phyloP scores from a whole-genome alignment of 2,888 invertebrate genomes.

The Villa cingulata region DNA sequence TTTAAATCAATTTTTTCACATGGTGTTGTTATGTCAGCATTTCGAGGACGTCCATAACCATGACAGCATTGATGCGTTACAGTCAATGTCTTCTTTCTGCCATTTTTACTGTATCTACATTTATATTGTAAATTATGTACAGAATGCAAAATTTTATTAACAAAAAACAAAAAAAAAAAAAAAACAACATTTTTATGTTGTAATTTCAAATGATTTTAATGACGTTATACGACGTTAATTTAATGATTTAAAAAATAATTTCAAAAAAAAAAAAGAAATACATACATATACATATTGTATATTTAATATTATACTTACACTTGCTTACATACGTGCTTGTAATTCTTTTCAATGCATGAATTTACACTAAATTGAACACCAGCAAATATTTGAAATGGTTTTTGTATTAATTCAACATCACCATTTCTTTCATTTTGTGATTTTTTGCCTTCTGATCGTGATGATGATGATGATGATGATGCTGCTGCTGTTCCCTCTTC shows the following conservation, averaged over 20 bases:
- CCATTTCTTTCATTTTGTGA: no score
- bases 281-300: no score
- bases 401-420: conserved; percentile 5
- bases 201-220: no score
- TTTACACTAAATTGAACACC: conserved; percentile 33
- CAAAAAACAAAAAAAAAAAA: no score
- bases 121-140: conserved; percentile 10
- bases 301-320: conserved; percentile 25
- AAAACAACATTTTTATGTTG: no score
- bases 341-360: conserved; percentile 33
- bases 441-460: conserved; percentile 18
- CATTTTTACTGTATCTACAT: conserved; percentile 42
- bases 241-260: no score
- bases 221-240: no score
- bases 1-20: conserved; percentile 45
- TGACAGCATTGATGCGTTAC: conserved; percentile 55
- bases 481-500: no score
- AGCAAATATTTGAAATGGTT: conserved; percentile 21
- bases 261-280: no score
- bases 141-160: no score
- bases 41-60: conserved; percentile 42
- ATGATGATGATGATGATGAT: neutral
- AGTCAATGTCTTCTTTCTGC: conserved; percentile 46
- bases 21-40: conserved; percentile 32
- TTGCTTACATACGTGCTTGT: conserved; percentile 34